Conservation (phyloP, 2,113 vertebrate genomes). For the Phycodurus eques region DNA sequence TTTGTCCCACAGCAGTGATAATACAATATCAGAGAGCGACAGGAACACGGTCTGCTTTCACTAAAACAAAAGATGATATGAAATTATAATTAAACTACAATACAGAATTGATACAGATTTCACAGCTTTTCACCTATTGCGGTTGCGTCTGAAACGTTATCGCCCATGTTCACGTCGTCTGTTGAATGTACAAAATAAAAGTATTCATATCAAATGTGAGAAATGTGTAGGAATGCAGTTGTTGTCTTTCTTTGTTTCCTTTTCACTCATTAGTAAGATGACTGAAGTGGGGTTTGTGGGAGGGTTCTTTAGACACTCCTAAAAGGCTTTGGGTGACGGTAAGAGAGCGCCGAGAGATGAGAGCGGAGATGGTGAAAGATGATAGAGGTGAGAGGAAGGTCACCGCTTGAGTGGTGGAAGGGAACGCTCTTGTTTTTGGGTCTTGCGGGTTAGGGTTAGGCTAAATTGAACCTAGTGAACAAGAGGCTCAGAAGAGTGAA, state of each 20-base stretch:
- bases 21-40: too few species aligned
- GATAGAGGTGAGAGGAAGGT: conserved; percentile 69
- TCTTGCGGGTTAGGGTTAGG: conserved; percentile 6
- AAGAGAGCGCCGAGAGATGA: conserved; percentile 54
- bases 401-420: conserved; percentile 52
- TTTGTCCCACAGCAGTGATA: too few species aligned
- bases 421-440: conserved; percentile 61
- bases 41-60: too few species aligned
- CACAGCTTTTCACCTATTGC: too few species aligned
- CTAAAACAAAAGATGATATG: not conserved
- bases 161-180: too few species aligned
- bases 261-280: conserved; percentile 1
- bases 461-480: conserved; percentile 53
- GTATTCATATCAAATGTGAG: not conserved
- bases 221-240: not conserved
- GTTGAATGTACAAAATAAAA: not conserved
- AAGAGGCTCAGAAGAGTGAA: conserved; percentile 24
- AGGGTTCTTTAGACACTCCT: conserved; percentile 23
- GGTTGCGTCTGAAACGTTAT: too few species aligned
- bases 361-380: conserved; percentile 54
- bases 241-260: not conserved
- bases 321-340: conserved; percentile 48
- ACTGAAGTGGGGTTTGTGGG: conserved; percentile 16
- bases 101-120: too few species aligned
- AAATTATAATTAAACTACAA: not conserved